Evolutionary conservation across 2,797 vertebrate genomes (phyloP).

Genomic region (Serranus cabrilla): DNA sequence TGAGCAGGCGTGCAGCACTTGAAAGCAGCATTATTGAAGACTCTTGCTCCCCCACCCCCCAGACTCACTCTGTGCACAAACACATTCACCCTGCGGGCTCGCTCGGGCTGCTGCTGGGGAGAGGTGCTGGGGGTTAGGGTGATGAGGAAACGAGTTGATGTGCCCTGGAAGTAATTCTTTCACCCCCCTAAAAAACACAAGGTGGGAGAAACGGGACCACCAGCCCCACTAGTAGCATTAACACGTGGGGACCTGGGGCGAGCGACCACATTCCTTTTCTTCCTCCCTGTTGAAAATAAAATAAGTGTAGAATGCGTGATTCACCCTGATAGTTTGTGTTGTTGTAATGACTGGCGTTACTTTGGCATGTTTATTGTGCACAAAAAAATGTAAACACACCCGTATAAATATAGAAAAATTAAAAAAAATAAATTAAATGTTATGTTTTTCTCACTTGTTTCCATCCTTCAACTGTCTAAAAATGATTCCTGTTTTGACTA

Average conservation of each 20-base stretch:
- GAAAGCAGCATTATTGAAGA: constrained; percentile 77
- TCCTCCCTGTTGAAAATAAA: background rate
- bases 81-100: constrained; percentile 71
- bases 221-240: constrained; percentile 27
- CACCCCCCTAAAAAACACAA: constrained; percentile 67
- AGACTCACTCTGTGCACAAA: constrained; percentile 61
- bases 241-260: constrained; percentile 69
- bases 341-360: no score
- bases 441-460: background rate
- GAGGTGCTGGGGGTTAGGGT: constrained; percentile 52
- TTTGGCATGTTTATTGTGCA: no score
- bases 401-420: no score
- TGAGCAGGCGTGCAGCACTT: constrained; percentile 36
- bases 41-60: constrained; percentile 60
- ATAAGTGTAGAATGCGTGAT: no score
- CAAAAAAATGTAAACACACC: no score
- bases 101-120: constrained; percentile 41
- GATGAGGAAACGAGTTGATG: constrained; percentile 85
- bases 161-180: constrained; percentile 89
- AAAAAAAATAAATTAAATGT: no score
- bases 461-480: background rate
- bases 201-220: constrained; percentile 70
- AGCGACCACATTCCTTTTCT: constrained; percentile 29
- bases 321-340: no score
- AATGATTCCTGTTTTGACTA: background rate